These are phyloP conservation scores for Platichthys flesus DNA, from an alignment of 2,113 vertebrate species.

Conservation along the genomic window DNA sequence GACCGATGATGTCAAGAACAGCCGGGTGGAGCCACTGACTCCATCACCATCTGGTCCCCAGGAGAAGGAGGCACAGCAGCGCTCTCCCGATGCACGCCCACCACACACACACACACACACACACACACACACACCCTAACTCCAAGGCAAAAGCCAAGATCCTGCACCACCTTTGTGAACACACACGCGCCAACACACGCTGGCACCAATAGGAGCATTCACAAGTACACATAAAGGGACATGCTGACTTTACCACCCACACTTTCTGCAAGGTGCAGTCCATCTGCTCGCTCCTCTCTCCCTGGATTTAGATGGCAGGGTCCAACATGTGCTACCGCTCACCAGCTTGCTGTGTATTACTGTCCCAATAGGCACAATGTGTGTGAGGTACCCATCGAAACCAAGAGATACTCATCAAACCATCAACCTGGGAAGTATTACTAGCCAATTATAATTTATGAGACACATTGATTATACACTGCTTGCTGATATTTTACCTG, in stretches of 20 bases:
- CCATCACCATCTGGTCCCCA: constrained; percentile 73
- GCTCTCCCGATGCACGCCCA: constrained; percentile 51
- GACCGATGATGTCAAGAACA: constrained; percentile 48
- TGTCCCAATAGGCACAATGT: constrained; percentile 12
- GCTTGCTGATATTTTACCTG: neutral
- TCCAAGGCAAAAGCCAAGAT: constrained; percentile 60
- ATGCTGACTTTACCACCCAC: constrained; percentile 66
- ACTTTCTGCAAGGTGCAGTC: constrained; percentile 61
- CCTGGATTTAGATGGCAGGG: constrained; percentile 44
- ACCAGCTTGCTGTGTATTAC: constrained; percentile 32
- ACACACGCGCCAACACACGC: constrained; percentile 59
- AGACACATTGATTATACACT: neutral
- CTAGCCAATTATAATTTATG: neutral
- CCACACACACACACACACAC: constrained; percentile 1
- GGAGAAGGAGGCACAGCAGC: constrained; percentile 58
- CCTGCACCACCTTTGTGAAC: constrained; percentile 52
- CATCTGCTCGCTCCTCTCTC: constrained; percentile 72
- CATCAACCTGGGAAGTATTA: neutral
- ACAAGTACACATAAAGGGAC: constrained; percentile 53
- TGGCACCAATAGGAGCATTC: constrained; percentile 58
- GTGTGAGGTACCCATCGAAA: constrained; percentile 17
- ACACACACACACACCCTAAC: constrained; percentile 15
- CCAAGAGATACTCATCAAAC: neutral
- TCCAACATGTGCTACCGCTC: constrained; percentile 41
- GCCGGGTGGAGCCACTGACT: constrained; percentile 38